Evolutionary conservation across 2,113 vertebrate species (phyloP).

Genomic region (Natator depressus): DNA sequence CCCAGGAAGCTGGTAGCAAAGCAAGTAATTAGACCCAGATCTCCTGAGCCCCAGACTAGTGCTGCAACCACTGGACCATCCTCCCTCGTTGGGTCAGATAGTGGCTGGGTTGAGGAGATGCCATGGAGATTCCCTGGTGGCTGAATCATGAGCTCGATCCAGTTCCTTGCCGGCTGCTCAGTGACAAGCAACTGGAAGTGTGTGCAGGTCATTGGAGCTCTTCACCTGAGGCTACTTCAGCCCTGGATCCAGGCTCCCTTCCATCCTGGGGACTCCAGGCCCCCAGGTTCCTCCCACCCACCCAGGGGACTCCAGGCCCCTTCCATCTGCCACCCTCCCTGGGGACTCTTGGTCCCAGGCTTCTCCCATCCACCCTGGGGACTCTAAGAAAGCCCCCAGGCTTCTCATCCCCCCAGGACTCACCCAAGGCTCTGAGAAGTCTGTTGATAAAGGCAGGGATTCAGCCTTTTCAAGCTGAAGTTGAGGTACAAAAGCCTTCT

Average conservation of each 20-base stretch:
- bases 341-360: not conserved
- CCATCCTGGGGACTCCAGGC: not conserved
- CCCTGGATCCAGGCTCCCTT: not conserved
- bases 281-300: no score
- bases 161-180: not conserved
- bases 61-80: not conserved
- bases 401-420: not conserved
- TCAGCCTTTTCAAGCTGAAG: not conserved
- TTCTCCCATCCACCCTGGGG: not conserved
- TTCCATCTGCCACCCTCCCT: no score
- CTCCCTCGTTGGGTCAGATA: not conserved
- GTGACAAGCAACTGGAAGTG: not conserved
- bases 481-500: not conserved
- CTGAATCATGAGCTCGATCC: not conserved
- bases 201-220: not conserved
- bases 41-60: not conserved
- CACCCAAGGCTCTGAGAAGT: not conserved
- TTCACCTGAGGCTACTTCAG: not conserved
- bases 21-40: not conserved
- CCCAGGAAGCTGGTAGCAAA: not conserved
- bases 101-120: not conserved
- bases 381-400: no score
- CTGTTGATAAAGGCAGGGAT: not conserved
- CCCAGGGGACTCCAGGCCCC: no score
- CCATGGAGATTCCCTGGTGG: no score